These are phyloP conservation scores for Saccopteryx leptura DNA, from an alignment of 2,113 vertebrate genomes.

Conservation along the genomic window DNA sequence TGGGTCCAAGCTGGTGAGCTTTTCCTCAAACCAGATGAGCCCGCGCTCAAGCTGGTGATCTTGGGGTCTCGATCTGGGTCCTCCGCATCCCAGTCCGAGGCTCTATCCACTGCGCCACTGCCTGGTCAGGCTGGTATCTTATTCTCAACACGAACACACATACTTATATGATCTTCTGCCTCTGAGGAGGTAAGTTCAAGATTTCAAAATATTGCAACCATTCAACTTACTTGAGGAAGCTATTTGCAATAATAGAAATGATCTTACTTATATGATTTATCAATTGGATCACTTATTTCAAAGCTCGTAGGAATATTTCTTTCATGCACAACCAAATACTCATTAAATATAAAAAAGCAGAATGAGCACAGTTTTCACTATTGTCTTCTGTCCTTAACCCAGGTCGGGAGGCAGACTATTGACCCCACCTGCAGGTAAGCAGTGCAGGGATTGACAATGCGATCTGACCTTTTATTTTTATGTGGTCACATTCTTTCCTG, in stretches of 20 bases:
- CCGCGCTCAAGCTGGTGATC: no score
- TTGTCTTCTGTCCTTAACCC: neutral
- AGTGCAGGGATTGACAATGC: no score
- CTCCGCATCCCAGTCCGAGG: no score
- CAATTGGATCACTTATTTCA: neutral
- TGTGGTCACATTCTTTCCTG: neutral
- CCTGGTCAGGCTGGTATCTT: neutral
- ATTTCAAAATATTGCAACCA: slow-evolving; percentile 5
- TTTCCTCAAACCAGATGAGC: no score
- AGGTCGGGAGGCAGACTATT: neutral
- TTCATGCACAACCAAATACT: neutral
- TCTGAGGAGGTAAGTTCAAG: neutral
- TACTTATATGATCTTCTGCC: neutral
- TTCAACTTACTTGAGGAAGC: neutral
- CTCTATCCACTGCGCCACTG: no score
- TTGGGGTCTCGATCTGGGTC: no score
- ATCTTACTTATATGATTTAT: neutral
- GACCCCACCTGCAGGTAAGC: neutral
- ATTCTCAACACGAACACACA: neutral
- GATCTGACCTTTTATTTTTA: neutral
- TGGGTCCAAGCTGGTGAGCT: no score
- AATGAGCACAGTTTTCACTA: neutral
- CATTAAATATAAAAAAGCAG: neutral
- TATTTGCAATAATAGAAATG: neutral
- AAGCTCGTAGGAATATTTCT: neutral